Percentiles rank a stretch among this genome's conserved stretches.
Conservation (phyloP, 2,888 invertebrate species). For the Drosophila pseudotakahashii region DNA sequence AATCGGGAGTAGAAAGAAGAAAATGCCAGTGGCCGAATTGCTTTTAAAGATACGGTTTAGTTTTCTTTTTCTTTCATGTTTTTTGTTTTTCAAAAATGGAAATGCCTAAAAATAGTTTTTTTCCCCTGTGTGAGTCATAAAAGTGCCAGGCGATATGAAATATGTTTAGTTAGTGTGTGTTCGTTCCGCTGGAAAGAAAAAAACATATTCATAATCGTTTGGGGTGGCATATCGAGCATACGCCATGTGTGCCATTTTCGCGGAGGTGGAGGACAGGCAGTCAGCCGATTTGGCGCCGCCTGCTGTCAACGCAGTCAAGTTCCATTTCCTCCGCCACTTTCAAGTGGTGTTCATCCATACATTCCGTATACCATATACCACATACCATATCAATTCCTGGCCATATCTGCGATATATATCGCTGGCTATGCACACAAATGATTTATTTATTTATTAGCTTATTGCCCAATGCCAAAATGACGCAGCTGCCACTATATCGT, state of each 20-base stretch:
- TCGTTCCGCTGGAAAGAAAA: not conserved
- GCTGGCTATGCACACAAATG: constrained; percentile 64
- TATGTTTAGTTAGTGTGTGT: constrained; percentile 16
- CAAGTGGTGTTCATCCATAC: constrained; percentile 53
- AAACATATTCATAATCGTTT: constrained; percentile 20
- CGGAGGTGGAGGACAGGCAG: not conserved
- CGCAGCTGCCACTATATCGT: constrained; percentile 67
- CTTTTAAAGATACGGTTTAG: constrained; percentile 54
- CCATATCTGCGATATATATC: constrained; percentile 47
- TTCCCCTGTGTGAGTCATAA: constrained; percentile 26
- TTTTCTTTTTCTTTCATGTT: not conserved
- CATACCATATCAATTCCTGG: constrained; percentile 24
- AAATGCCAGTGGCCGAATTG: constrained; percentile 16
- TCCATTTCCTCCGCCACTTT: constrained; percentile 55
- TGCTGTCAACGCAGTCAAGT: constrained; percentile 60
- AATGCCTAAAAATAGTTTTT: constrained; percentile 63
- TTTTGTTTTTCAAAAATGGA: constrained; percentile 55
- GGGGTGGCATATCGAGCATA: constrained; percentile 58
- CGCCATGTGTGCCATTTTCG: constrained; percentile 60
- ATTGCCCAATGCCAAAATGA: constrained; percentile 69
- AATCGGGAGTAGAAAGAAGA: constrained; percentile 12
- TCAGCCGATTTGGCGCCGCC: constrained; percentile 64
- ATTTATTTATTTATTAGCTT: constrained; percentile 77
- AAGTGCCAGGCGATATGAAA: constrained; percentile 26
- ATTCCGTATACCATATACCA: not conserved